phyloP scores from a whole-genome alignment of 2,113 vertebrate genomes.

The Callipepla californica region DNA sequence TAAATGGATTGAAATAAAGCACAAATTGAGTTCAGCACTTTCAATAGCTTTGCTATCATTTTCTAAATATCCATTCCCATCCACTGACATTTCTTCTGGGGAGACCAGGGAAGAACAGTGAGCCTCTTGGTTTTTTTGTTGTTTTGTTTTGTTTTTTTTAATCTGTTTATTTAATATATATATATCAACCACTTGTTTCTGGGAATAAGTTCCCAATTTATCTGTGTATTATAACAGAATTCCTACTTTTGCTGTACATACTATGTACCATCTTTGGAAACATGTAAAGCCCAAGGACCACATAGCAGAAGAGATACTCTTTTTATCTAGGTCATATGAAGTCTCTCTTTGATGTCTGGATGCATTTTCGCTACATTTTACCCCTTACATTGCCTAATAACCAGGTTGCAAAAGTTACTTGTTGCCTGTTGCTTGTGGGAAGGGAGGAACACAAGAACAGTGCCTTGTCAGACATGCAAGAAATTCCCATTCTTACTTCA shows the following conservation, averaged over 20 bases:
- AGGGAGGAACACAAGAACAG: fast-evolving
- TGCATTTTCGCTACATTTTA: constrained; percentile 3
- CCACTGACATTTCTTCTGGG: background rate
- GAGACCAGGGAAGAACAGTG: background rate
- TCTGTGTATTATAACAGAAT: background rate
- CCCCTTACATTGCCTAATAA: background rate
- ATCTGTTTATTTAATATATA: background rate
- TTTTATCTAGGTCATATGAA: constrained; percentile 1
- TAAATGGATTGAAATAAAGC: background rate
- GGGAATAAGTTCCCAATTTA: background rate
- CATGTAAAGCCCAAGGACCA: background rate
- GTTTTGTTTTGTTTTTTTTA: no score
- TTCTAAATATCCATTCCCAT: background rate
- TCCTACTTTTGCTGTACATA: background rate
- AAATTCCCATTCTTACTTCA: background rate
- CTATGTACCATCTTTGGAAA: background rate
- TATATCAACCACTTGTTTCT: background rate
- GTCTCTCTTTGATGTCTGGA: background rate
- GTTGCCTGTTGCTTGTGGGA: background rate
- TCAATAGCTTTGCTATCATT: background rate
- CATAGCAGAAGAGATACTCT: background rate
- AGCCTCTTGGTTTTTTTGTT: background rate
- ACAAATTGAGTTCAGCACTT: background rate
- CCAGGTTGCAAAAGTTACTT: background rate
- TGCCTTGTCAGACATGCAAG: background rate